Evolutionary conservation across 2,888 invertebrate genomes (phyloP).

Genomic region (Ophioninae sp.): DNA sequence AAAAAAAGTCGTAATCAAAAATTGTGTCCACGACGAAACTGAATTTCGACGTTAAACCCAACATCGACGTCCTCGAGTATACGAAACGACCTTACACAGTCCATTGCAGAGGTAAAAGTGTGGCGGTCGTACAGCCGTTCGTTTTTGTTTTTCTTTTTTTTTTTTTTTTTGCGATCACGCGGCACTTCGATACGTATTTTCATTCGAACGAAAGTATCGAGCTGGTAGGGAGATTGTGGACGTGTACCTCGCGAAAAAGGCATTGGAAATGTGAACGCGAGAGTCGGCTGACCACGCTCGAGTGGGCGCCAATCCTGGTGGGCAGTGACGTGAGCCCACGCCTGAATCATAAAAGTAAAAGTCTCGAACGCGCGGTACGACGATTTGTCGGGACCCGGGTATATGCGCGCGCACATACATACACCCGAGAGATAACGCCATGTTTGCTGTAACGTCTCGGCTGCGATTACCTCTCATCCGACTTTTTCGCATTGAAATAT

Average conservation of each 20-base stretch:
- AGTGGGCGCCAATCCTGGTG: slow-evolving; percentile 71
- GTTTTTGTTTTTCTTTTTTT: not conserved
- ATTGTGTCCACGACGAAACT: no score
- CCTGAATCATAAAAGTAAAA: slow-evolving; percentile 76
- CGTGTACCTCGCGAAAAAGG: slow-evolving; percentile 48
- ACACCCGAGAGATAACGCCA: slow-evolving; percentile 40
- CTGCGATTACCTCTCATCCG: slow-evolving; percentile 22
- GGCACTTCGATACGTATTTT: slow-evolving; percentile 11
- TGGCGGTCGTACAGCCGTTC: not conserved
- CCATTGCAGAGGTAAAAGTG: not conserved
- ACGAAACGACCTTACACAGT: not conserved
- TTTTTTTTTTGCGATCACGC: not conserved
- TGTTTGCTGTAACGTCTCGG: slow-evolving; percentile 35
- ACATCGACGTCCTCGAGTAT: not conserved
- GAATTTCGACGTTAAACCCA: not conserved
- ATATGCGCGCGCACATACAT: slow-evolving; percentile 40
- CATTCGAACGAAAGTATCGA: slow-evolving; percentile 59
- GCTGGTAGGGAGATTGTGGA: slow-evolving; percentile 51
- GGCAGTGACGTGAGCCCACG: slow-evolving; percentile 73
- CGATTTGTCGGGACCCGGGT: slow-evolving; percentile 58
- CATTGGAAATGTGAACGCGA: slow-evolving; percentile 55
- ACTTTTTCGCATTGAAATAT: slow-evolving; percentile 21
- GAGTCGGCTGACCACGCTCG: slow-evolving; percentile 63
- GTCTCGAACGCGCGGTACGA: slow-evolving; percentile 61
- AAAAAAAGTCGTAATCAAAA: no score